These are phyloP conservation scores for Pangasius larnaudii DNA, from an alignment of 2,797 vertebrate species.

Conservation along the genomic window DNA sequence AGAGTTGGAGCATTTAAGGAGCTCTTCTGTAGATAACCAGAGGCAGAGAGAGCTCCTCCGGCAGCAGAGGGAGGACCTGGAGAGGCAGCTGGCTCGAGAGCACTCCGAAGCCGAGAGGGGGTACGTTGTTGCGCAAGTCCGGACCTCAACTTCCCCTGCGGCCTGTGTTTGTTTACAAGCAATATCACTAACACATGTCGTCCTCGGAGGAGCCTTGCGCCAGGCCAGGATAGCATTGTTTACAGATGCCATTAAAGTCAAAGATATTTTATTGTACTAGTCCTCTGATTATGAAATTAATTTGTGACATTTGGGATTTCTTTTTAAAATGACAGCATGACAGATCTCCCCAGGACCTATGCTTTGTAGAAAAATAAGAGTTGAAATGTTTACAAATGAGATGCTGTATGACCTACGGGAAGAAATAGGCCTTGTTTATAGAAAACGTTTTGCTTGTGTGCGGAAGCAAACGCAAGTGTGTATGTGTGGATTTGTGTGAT, in stretches of 20 bases:
- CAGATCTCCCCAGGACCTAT: neutral
- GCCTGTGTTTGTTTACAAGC: slow-evolving; percentile 69
- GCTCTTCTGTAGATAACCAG: slow-evolving; percentile 72
- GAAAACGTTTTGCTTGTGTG: slow-evolving; percentile 27
- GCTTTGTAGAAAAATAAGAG: slow-evolving; percentile 25
- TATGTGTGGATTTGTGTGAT: slow-evolving; percentile 59
- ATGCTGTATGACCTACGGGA: slow-evolving; percentile 54
- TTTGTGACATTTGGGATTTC: slow-evolving; percentile 24
- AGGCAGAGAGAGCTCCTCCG: slow-evolving; percentile 72
- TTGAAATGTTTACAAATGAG: slow-evolving; percentile 50
- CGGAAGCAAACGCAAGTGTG: slow-evolving; percentile 20
- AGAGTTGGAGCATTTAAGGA: slow-evolving; percentile 72
- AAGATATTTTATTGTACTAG: slow-evolving; percentile 42
- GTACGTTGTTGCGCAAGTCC: slow-evolving; percentile 65
- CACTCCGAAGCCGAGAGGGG: slow-evolving; percentile 75
- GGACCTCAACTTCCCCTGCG: slow-evolving; percentile 53
- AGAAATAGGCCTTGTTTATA: slow-evolving; percentile 58
- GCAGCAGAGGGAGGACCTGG: slow-evolving; percentile 77
- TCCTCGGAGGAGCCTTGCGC: slow-evolving; percentile 61
- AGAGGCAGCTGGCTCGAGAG: slow-evolving; percentile 69
- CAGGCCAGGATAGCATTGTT: slow-evolving; percentile 65
- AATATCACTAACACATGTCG: slow-evolving; percentile 78
- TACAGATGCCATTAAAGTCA: slow-evolving; percentile 46
- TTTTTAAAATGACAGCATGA: neutral
- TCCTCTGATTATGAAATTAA: slow-evolving; percentile 11